phyloP scores from a whole-genome alignment of 2,888 invertebrate species.

The Pyrgus malvae region DNA sequence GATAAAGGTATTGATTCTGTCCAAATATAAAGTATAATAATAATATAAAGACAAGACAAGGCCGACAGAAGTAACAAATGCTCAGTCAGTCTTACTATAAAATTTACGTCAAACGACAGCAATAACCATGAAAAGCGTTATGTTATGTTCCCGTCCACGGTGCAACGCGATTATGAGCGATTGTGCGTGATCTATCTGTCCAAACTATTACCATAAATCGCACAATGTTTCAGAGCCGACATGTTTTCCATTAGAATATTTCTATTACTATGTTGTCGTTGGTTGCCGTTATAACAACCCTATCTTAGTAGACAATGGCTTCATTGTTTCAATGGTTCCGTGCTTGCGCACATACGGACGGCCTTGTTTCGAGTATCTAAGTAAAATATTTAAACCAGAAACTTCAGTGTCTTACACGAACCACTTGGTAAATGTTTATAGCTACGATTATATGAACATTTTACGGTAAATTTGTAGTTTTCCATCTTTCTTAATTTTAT shows the following conservation, averaged over 20 bases:
- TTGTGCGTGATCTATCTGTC: slow-evolving; percentile 69
- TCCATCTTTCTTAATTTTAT: too few species aligned
- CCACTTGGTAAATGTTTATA: neutral
- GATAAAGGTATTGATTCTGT: neutral
- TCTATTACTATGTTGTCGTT: slow-evolving; percentile 24
- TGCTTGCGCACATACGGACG: slow-evolving; percentile 18
- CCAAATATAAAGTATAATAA: too few species aligned
- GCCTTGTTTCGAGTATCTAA: slow-evolving; percentile 18
- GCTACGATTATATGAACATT: too few species aligned
- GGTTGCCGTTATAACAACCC: slow-evolving; percentile 24
- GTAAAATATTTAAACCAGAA: slow-evolving; percentile 11
- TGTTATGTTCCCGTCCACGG: neutral
- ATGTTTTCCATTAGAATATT: slow-evolving; percentile 49
- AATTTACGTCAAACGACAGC: neutral
- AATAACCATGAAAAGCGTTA: slow-evolving; percentile 5
- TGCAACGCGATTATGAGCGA: slow-evolving; percentile 43
- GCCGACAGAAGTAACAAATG: neutral
- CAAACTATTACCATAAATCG: slow-evolving; percentile 58
- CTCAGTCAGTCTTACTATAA: neutral
- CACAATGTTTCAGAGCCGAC: slow-evolving; percentile 50
- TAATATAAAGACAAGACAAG: neutral
- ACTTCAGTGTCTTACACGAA: neutral
- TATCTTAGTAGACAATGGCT: slow-evolving; percentile 36
- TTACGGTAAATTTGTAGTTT: too few species aligned
- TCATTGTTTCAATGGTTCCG: slow-evolving; percentile 24